Evolutionary conservation across 2,797 vertebrate species (phyloP), one percentile per base, ranked within the genome.

Genomic region (Sebastiscus tertius): DNA sequence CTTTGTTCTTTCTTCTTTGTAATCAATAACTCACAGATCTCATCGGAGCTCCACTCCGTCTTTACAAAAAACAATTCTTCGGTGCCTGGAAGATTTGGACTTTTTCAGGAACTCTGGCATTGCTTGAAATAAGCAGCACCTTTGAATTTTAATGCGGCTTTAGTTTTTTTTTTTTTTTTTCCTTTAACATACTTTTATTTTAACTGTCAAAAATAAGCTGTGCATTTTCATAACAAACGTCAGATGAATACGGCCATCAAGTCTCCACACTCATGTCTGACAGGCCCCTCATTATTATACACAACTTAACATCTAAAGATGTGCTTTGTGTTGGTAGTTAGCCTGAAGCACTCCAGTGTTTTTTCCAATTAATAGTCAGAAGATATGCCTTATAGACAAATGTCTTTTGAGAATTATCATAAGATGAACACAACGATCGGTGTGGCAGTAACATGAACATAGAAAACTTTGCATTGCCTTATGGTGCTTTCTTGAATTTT

Each of bases 1-100:
- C 55, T 89, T 81, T 86, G 75, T 88, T 89, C 82, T 86, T 82
- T 85, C 22, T 66, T 61, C 63, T 74, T 81, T 81, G 67, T 89
- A 80, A 87, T 84, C 75, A 87, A 79, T 80, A 80, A 62, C 80
- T 80, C 67, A 80, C 63, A 80, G 36, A 72, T 66, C 66, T 82
- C 56, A 65, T 36, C 6, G 16, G 59, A 62, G 55, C 63, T 64
- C 54, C 18, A 33, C 73, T 85, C 49, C 18, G 24, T 75, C 22
- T 80, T 84, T 67, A 62, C 36, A 67, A 64, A 83, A 83, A 79
- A 67, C 63, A 82, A 62, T 69, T 87, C 22, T 62, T 74, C n/a
- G 27, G 22, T 27, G 52, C 31, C 67, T 63, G 68, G 46, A 72
- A 68, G 22, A 52, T 36, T 31, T 74, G 5, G 33, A 66, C 49